Evolutionary conservation across 2,797 vertebrate genomes (phyloP).

Genomic region (Acanthiza pusilla): DNA sequence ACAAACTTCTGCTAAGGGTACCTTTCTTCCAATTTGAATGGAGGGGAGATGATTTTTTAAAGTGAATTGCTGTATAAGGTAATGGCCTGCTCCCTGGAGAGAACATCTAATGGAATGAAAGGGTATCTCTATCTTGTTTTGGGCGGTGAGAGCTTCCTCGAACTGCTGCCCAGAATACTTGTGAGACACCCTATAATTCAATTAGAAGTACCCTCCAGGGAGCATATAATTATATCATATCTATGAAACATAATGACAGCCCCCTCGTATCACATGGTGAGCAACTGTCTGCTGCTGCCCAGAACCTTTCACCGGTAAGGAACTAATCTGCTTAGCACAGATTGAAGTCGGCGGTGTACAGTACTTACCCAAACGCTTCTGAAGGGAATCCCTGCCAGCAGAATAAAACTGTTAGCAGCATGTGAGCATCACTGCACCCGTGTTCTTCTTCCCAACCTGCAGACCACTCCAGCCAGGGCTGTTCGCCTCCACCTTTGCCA

Average conservation of each 20-base stretch:
- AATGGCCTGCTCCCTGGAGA: constrained; percentile 41
- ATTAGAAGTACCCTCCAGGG: constrained; percentile 71
- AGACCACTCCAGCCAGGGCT: not conserved
- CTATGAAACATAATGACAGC: constrained; percentile 72
- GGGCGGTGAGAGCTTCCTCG: constrained; percentile 24
- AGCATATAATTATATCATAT: constrained; percentile 73
- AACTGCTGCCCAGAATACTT: constrained; percentile 62
- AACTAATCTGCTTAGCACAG: constrained; percentile 73
- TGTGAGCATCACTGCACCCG: fast-evolving
- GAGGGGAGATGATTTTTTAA: not conserved
- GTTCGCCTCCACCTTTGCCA: not conserved
- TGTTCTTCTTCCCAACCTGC: not conserved
- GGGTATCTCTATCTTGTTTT: constrained; percentile 66
- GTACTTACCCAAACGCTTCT: constrained; percentile 46
- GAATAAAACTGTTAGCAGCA: constrained; percentile 48
- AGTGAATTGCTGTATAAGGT: not conserved
- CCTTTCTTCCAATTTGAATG: not conserved
- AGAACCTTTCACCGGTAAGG: constrained; percentile 70
- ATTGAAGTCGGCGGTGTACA: constrained; percentile 48
- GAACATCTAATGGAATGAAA: constrained; percentile 68
- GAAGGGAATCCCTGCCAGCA: constrained; percentile 38
- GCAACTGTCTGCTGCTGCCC: constrained; percentile 65
- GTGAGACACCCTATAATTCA: constrained; percentile 74
- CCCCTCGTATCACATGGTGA: constrained; percentile 58
- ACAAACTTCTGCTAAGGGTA: not conserved